Percentiles rank a stretch among this genome's conserved stretches.
These are phyloP conservation scores for Aselliscus stoliczkanus DNA, from an alignment of 2,797 vertebrate species.

Conservation along the genomic window DNA sequence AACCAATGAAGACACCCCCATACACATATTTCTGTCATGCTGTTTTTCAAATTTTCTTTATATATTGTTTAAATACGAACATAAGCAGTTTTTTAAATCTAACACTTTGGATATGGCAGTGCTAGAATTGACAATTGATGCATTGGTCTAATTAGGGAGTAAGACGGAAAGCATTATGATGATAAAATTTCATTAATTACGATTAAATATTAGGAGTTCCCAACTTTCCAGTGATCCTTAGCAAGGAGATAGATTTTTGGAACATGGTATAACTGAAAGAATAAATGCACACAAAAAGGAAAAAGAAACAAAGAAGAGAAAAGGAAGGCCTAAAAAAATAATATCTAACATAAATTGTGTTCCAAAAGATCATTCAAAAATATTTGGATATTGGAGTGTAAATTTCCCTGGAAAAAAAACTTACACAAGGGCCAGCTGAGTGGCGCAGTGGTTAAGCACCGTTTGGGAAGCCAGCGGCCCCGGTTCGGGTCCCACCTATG, in stretches of 20 bases:
- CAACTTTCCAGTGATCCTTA: background rate
- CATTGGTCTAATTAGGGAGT: background rate
- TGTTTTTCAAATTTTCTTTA: conserved; percentile 3
- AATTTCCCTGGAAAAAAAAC: background rate
- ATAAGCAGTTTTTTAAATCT: background rate
- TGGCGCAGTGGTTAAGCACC: too few relatives aligned
- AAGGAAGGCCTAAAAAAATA: background rate
- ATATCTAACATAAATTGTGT: background rate
- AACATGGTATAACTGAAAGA: background rate
- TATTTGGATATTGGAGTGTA: background rate
- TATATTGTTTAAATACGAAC: conserved; percentile 6
- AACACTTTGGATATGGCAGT: background rate
- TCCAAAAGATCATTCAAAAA: conserved; percentile 12
- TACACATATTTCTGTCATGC: background rate
- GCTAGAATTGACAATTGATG: background rate
- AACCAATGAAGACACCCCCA: background rate
- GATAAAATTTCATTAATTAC: conserved; percentile 2
- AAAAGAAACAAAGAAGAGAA: background rate
- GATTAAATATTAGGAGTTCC: background rate
- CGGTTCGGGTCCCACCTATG: too few relatives aligned
- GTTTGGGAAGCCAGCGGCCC: too few relatives aligned
- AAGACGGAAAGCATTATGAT: background rate
- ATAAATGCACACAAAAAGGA: background rate
- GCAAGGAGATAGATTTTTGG: background rate
- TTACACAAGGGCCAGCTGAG: too few relatives aligned